Percentiles rank a stretch among this genome's conserved stretches.
Conservation (phyloP, 2,797 vertebrate genomes). For the Crenichthys baileyi region DNA sequence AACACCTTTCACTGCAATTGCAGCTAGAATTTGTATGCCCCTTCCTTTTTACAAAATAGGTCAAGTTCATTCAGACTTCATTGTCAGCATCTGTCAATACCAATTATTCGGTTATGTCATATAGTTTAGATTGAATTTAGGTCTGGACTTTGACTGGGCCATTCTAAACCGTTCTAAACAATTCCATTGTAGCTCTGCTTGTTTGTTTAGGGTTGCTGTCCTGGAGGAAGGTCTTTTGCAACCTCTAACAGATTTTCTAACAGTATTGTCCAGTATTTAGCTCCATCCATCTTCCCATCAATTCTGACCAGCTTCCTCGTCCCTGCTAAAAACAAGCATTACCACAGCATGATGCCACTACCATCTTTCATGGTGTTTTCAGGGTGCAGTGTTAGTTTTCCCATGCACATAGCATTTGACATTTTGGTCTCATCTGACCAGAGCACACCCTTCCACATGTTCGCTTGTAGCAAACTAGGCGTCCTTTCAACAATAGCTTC, state of each 20-base stretch:
- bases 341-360: background rate
- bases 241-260: background rate
- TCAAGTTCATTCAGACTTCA: background rate
- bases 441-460: background rate
- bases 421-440: background rate
- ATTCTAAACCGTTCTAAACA: too few relatives aligned
- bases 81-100: background rate
- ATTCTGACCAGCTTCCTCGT: background rate
- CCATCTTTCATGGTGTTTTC: background rate
- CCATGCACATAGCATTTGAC: background rate
- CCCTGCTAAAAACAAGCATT: background rate
- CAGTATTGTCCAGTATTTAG: background rate
- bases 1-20: background rate
- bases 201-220: background rate
- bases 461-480: too few relatives aligned
- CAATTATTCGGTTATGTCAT: background rate
- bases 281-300: background rate
- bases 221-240: background rate
- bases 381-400: background rate
- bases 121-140: background rate
- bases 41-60: background rate
- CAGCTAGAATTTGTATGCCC: background rate
- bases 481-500: too few relatives aligned
- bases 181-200: background rate
- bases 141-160: background rate